Conservation (phyloP, 2,113 vertebrate genomes). For the Indri indri region DNA sequence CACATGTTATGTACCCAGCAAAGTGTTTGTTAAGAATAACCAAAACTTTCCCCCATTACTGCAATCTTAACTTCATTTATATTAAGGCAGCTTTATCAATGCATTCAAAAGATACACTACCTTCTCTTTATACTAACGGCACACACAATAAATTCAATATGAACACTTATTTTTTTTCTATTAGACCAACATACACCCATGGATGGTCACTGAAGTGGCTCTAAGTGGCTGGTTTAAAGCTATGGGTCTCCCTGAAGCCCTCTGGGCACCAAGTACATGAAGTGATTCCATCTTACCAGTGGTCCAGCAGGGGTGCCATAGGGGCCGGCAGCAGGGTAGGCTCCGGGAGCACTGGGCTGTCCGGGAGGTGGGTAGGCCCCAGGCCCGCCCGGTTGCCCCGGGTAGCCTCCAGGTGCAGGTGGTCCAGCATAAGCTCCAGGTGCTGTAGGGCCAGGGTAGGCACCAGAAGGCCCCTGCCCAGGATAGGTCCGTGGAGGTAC, state of each 20-base stretch:
- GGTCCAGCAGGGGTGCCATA: slow-evolving; percentile 44
- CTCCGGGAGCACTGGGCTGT: background rate
- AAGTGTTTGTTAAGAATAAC: background rate
- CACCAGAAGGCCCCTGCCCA: background rate
- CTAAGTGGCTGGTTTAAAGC: background rate
- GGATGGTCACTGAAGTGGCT: background rate
- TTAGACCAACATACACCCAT: background rate
- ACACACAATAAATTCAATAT: background rate
- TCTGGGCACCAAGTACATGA: background rate
- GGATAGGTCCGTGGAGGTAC: background rate
- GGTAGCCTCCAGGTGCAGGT: slow-evolving; percentile 18
- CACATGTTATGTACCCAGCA: background rate
- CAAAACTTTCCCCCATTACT: background rate
- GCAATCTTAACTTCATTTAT: background rate
- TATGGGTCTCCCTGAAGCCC: background rate
- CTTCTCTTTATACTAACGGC: background rate
- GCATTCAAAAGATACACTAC: background rate
- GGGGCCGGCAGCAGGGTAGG: slow-evolving; percentile 28
- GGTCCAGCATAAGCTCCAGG: slow-evolving; percentile 47
- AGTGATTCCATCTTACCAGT: slow-evolving; percentile 15
- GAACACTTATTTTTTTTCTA: background rate
- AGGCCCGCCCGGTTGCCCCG: background rate
- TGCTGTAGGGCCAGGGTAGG: slow-evolving; percentile 2
- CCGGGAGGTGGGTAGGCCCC: slow-evolving; percentile 22
- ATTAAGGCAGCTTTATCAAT: background rate